Base-by-base conservation (phyloP, 2,797 vertebrate genomes). In the Prionace glauca region DNA sequence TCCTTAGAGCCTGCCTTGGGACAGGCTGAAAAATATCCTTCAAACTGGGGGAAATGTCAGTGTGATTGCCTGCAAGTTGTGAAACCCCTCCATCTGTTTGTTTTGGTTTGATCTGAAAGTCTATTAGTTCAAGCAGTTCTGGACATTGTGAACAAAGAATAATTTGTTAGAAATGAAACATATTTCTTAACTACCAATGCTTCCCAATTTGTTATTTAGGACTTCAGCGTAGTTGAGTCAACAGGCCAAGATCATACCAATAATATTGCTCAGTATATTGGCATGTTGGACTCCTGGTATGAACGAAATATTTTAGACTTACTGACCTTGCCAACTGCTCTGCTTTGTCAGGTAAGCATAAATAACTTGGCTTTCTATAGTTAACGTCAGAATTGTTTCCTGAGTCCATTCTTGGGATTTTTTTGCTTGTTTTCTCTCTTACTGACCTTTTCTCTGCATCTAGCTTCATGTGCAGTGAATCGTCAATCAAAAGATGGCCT, bases 271-370 rank as follows among this genome's bases (percentile, higher is more conserved):
- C 97, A 97, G 96, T 99, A 99, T 96, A 97, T 99, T 0, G 99
- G 99, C 67, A 98, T 99, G 98, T 97, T 99, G 96, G 99, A 99
- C 96, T 99, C 99, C 26, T 99, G 99, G 99, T 99, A 99, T 79
- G 98, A 99, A 96, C 98, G 99, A 95, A 99, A 99, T 11, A 98
- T 99, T 60, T 98, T 99, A 32, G 98, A 98, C 96, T 97, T 99
- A 96, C 98, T 99, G 96, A 98, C 98, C 96, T 97, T 99, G 94
- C 98, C 99, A 1, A 96, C 98, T 71, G 97, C 97, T 0, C 98
- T 99, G 36, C 97, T 99, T 96, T 99, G 99, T 96, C 98, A 99
- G 98, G 99, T 99, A 97, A 8, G 96, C 11, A 4, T 32, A 32
- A 60, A 72, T 45, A 65, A 2, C 12, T 69, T 50, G 24, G 56